These are phyloP conservation scores for Odontocerum albicorne DNA, from an alignment of 2,888 invertebrate species.

Conservation along the genomic window DNA sequence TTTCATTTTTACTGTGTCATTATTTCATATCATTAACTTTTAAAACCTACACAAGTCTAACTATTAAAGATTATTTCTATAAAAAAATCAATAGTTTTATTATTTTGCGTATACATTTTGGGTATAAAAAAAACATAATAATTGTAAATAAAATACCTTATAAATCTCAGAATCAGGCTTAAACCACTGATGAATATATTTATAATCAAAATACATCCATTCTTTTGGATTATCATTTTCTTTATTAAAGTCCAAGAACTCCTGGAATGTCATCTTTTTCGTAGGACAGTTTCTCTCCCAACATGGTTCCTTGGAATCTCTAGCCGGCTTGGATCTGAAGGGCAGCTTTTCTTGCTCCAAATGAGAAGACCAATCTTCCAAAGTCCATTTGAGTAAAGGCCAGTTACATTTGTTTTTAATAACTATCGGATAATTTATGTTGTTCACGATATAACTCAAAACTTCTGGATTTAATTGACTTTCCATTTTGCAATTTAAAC, in stretches of 20 bases:
- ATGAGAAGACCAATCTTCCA: conserved; percentile 61
- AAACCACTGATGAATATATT: conserved; percentile 74
- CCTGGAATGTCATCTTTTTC: conserved; percentile 60
- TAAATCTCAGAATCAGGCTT: conserved; percentile 57
- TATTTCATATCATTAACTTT: no score
- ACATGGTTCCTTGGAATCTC: conserved; percentile 61
- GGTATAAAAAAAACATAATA: no score
- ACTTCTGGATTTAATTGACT: conserved; percentile 7
- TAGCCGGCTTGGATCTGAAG: conserved; percentile 52
- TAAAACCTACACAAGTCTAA: no score
- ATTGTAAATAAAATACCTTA: conserved; percentile 50
- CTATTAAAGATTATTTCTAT: no score
- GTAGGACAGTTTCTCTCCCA: conserved; percentile 77
- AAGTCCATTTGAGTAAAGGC: conserved; percentile 61
- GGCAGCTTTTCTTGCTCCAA: conserved; percentile 59
- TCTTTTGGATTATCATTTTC: conserved; percentile 45
- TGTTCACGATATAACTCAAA: conserved; percentile 22
- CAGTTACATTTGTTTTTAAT: conserved; percentile 45
- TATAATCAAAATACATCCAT: conserved; percentile 87
- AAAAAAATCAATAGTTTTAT: no score
- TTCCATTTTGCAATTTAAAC: conserved; percentile 23
- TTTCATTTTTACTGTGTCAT: no score
- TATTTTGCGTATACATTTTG: no score
- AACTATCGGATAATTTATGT: conserved; percentile 24
- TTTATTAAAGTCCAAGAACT: conserved; percentile 57